These are phyloP conservation scores for Brachyptera risi DNA, from an alignment of 2,888 invertebrate species.

Conservation along the genomic window DNA sequence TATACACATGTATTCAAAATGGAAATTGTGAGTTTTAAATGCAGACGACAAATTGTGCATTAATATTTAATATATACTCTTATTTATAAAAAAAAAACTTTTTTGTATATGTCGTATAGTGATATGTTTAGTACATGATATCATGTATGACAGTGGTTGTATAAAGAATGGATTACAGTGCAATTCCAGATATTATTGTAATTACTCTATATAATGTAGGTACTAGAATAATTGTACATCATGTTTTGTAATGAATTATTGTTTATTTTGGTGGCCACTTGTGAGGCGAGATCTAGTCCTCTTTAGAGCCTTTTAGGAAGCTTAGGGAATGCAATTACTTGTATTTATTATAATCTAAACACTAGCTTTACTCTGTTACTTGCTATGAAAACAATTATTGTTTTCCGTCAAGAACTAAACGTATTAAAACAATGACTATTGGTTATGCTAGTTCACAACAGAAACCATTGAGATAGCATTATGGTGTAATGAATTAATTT, in stretches of 20 bases:
- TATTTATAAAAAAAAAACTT: too few species aligned
- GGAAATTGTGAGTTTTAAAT: too few species aligned
- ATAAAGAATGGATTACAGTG: background rate
- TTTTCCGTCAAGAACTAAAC: background rate
- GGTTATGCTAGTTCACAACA: conserved; percentile 10
- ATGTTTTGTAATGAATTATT: conserved; percentile 6
- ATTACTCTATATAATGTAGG: background rate
- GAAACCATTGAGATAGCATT: background rate
- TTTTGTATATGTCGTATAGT: too few species aligned
- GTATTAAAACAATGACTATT: background rate
- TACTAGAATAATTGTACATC: background rate
- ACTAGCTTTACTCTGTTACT: background rate
- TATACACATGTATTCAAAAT: too few species aligned
- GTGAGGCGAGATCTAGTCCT: conserved; percentile 14
- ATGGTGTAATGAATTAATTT: too few species aligned
- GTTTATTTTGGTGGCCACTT: background rate
- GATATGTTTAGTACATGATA: background rate
- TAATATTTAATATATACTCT: too few species aligned
- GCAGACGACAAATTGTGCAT: too few species aligned
- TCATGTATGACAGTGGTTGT: background rate
- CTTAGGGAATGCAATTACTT: background rate
- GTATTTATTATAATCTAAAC: conserved; percentile 9
- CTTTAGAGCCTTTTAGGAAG: conserved; percentile 12
- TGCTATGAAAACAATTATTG: background rate
- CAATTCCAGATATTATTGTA: conserved; percentile 9